A percentile compares a stretch with the other conserved stretches of the same genome.
These are phyloP conservation scores for Caenorhabditis sp. DNA, from an alignment of 2,888 invertebrate species.

Conservation along the genomic window DNA sequence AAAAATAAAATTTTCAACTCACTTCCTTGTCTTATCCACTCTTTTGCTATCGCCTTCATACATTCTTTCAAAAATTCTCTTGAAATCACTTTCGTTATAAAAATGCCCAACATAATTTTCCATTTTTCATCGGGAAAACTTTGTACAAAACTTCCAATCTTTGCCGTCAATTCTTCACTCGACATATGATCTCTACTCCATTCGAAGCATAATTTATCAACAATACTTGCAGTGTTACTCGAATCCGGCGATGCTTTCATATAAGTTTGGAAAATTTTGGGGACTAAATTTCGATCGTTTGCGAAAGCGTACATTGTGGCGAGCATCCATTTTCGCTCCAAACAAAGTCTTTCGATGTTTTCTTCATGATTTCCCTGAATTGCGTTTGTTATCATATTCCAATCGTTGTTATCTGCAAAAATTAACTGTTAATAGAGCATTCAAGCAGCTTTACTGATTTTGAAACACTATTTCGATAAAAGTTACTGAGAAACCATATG, in stretches of 20 bases:
- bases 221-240: background rate
- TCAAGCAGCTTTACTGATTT: too few species aligned
- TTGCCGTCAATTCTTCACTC: background rate
- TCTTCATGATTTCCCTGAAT: constrained; percentile 18
- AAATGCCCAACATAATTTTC: constrained; percentile 19
- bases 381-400: constrained; percentile 13
- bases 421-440: too few species aligned
- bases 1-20: background rate
- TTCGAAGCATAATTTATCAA: background rate
- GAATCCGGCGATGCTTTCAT: too few species aligned
- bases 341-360: constrained; percentile 12
- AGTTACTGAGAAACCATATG: too few species aligned
- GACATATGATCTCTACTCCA: background rate
- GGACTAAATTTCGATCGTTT: constrained; percentile 8
- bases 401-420: constrained; percentile 7
- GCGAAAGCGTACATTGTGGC: constrained; percentile 29
- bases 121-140: constrained; percentile 30
- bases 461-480: too few species aligned
- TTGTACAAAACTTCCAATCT: constrained; percentile 1
- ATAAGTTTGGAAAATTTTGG: constrained; percentile 11
- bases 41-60: constrained; percentile 7
- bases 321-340: constrained; percentile 10
- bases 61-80: background rate
- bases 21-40: constrained; percentile 24
- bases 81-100: constrained; percentile 8